Evolutionary conservation across 2,113 vertebrate genomes (phyloP).

Genomic region (Suncus etruscus): DNA sequence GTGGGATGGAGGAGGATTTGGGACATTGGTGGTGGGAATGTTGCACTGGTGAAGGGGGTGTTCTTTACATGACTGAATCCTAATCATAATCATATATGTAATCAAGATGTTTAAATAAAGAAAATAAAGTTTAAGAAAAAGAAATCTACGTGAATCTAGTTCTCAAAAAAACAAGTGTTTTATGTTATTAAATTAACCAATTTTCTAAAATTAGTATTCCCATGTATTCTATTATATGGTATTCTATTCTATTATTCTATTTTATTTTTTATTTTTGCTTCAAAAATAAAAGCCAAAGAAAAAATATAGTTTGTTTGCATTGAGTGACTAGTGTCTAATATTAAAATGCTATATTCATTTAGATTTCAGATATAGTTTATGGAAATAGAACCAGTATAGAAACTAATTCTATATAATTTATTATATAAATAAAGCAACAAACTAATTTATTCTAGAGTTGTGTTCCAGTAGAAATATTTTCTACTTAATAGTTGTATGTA

Average conservation of each 20-base stretch:
- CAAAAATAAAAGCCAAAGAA: slow-evolving; percentile 19
- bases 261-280: slow-evolving; percentile 24
- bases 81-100: too few relatives aligned
- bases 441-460: too few relatives aligned
- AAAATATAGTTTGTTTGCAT: neutral
- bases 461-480: too few relatives aligned
- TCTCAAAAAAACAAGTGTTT: slow-evolving; percentile 24
- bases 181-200: neutral
- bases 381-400: slow-evolving; percentile 25
- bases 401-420: neutral
- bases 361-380: neutral
- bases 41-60: too few relatives aligned
- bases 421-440: too few relatives aligned
- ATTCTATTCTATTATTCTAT: neutral
- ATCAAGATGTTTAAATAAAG: too few relatives aligned
- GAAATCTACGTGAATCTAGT: neutral
- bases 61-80: too few relatives aligned
- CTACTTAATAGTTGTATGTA: neutral
- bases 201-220: neutral
- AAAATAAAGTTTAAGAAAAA: too few relatives aligned
- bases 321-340: slow-evolving; percentile 6
- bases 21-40: too few relatives aligned
- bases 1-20: too few relatives aligned
- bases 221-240: slow-evolving; percentile 1
- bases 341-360: neutral